phyloP scores from a whole-genome alignment of 2,797 vertebrate species.

The Pterois miles region DNA sequence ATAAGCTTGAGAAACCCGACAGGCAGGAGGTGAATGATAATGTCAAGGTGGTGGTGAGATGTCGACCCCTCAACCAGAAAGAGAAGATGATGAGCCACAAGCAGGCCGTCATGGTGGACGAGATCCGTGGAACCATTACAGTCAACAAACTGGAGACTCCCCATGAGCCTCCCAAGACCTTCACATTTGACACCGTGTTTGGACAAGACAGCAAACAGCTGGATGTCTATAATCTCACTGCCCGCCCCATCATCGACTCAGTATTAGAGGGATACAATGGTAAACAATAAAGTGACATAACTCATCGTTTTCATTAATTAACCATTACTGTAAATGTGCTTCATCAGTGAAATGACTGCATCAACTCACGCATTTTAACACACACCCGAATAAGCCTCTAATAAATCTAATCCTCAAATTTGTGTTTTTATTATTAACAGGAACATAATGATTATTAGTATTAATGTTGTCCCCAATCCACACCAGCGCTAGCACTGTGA shows the following conservation, averaged over 20 bases:
- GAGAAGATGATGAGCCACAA: slow-evolving; percentile 91
- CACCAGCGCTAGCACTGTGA: not conserved
- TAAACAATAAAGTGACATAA: slow-evolving; percentile 63
- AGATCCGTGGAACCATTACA: slow-evolving; percentile 95
- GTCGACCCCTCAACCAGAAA: slow-evolving; percentile 95
- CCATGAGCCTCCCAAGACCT: slow-evolving; percentile 97
- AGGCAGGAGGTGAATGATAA: slow-evolving; percentile 92
- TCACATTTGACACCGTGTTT: slow-evolving; percentile 98
- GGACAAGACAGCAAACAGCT: slow-evolving; percentile 97
- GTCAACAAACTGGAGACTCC: slow-evolving; percentile 93
- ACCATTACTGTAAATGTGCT: not conserved
- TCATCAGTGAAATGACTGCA: not conserved
- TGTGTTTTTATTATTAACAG: not conserved
- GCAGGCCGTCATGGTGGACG: slow-evolving; percentile 92
- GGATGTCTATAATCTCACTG: slow-evolving; percentile 98
- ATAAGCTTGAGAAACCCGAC: slow-evolving; percentile 89
- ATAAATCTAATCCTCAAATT: not conserved
- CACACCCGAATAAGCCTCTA: not conserved
- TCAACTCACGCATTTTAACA: not conserved
- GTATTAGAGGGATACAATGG: slow-evolving; percentile 99
- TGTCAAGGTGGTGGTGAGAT: slow-evolving; percentile 97
- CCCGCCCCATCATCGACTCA: slow-evolving; percentile 95
- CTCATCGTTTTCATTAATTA: not conserved
- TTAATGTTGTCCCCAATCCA: not conserved
- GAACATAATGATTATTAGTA: not conserved